phyloP scores from a whole-genome alignment of 1,140 invertebrate species.

The Apolygus lucorum region DNA sequence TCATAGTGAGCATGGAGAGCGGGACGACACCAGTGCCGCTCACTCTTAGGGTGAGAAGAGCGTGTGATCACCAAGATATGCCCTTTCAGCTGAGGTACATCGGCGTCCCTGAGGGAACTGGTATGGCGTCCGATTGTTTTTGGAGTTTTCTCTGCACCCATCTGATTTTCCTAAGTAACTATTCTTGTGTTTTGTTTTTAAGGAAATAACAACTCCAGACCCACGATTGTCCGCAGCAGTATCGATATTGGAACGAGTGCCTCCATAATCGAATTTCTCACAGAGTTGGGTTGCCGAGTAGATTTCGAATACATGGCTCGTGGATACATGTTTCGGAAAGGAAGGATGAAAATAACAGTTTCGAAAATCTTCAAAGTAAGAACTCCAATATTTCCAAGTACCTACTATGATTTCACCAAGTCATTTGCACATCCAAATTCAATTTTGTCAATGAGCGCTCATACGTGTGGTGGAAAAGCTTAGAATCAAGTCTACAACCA shows the following conservation, averaged over 20 bases:
- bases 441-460: too few species aligned
- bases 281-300: conserved; percentile 77
- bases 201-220: conserved; percentile 73
- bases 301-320: conserved; percentile 92
- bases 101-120: conserved; percentile 68
- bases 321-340: conserved; percentile 93
- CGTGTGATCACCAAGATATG: conserved; percentile 62
- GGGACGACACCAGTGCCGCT: conserved; percentile 49
- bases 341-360: conserved; percentile 92
- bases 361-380: conserved; percentile 80
- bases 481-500: too few species aligned
- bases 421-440: too few species aligned
- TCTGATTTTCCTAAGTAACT: too few species aligned
- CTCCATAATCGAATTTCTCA: conserved; percentile 84
- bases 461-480: too few species aligned
- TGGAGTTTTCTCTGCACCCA: too few species aligned
- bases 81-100: conserved; percentile 83
- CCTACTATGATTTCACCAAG: too few species aligned
- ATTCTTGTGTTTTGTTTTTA: too few species aligned
- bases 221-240: conserved; percentile 80
- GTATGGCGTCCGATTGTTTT: too few species aligned
- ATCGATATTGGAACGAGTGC: conserved; percentile 84
- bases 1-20: conserved; percentile 26
- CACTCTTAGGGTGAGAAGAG: conserved; percentile 63
- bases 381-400: neutral